Base-by-base conservation (phyloP, 2,113 vertebrate genomes). In the Chroicocephalus ridibundus region DNA sequence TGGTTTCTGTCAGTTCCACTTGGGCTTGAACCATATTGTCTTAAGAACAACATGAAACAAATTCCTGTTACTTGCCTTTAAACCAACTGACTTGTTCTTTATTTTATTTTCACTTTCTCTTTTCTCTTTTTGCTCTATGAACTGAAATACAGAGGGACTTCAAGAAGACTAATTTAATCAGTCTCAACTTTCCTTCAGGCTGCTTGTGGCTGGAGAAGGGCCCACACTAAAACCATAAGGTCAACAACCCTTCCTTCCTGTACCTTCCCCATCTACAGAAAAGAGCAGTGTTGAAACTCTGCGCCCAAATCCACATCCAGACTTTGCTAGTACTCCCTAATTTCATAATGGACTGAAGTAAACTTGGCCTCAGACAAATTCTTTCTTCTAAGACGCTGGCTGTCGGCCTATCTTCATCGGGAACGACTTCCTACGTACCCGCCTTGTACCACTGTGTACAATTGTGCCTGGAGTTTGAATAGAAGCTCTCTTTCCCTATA, bases 351-450 rank as follows among this genome's bases (percentile, higher is more conserved):
- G 77, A 68, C 57, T 76, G 34, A 85, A 76, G 58, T 88, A 90
- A 96, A 91, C 72, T 89, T 93, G 94, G 83, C 57, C 36, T 82
- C 62, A 79, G 57, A 82, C 10, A 77, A 84, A 86, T 36, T 76
- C 91, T 95, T 93, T 91, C 82, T 94, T 94, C 75, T 88, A 42
- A 84, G 62, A 74, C 70, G 15, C 42, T 96, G 89, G 86, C 89
- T 94, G 42, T 86, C 55, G 77, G 75, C 89, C 91, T 95, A 82
- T 96, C 94, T 97, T 72, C 70, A 68, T 70, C 55, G 85, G 82
- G 66, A 93, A 93, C 0, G 1, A 91, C 66, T 95, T 96, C 87
- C 87, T 90, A 68, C 0, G 3, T 78, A 81, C 19, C 25, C 32
- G 14, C 34, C 78, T 87, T 72, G 62, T 94, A 87, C 86, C 13